Conservation (phyloP, 2,797 vertebrate species). For the Bucorvus abyssinicus region DNA sequence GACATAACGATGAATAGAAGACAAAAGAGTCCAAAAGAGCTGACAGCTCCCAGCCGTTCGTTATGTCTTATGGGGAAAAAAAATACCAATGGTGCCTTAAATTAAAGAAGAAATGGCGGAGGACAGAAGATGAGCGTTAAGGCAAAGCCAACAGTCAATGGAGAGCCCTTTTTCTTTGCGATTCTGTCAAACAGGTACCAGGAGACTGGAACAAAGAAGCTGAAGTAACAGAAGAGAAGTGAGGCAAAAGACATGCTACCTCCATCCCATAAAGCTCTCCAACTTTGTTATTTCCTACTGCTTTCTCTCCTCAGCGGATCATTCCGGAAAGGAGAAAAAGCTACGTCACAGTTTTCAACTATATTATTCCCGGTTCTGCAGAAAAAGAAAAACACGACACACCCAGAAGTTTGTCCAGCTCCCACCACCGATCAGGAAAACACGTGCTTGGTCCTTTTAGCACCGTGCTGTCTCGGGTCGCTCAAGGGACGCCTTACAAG, state of each 20-base stretch:
- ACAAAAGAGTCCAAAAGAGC: slow-evolving; percentile 16
- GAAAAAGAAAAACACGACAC: neutral
- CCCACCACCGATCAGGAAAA: neutral
- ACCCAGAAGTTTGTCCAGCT: neutral
- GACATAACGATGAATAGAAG: slow-evolving; percentile 54
- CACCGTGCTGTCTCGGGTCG: too few species aligned
- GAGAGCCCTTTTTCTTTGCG: neutral
- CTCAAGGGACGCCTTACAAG: neutral
- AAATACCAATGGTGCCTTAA: neutral
- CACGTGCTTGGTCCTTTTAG: neutral
- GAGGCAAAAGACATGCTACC: neutral
- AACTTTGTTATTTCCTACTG: neutral
- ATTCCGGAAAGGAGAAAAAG: neutral
- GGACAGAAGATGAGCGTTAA: neutral
- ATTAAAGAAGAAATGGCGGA: neutral
- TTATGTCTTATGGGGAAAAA: neutral
- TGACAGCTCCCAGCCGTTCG: slow-evolving; percentile 7
- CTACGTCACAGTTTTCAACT: neutral
- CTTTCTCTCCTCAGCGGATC: neutral
- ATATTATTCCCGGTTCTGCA: neutral
- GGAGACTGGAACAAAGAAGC: neutral
- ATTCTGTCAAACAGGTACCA: neutral
- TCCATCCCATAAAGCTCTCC: neutral
- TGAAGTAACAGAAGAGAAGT: neutral
- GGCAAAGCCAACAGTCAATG: neutral